Evolutionary conservation across 2,113 vertebrate species (phyloP).

Genomic region (Myrmecobius fasciatus): DNA sequence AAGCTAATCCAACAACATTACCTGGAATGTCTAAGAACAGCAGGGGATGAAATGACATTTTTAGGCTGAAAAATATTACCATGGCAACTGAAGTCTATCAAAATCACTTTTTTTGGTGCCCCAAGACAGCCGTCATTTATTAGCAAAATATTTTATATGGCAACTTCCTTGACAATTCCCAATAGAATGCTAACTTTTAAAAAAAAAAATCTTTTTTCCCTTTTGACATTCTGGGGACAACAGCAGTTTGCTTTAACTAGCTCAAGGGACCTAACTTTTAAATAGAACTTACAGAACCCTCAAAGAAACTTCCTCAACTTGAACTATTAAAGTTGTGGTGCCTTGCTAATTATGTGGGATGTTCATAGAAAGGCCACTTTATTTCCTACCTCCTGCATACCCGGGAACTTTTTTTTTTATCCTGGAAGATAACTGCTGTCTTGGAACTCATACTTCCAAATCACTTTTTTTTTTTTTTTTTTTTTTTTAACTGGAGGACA

Average conservation of each 20-base stretch:
- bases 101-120: conserved; percentile 55
- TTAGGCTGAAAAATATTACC: conserved; percentile 50
- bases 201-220: neutral
- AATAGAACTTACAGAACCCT: conserved; percentile 50
- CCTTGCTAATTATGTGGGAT: neutral
- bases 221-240: conserved; percentile 44
- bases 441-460: neutral
- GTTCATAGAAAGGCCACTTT: neutral
- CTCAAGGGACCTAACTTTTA: conserved; percentile 54
- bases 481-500: neutral
- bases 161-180: conserved; percentile 50
- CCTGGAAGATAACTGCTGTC: neutral
- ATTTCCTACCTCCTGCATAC: neutral
- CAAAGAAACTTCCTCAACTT: conserved; percentile 5
- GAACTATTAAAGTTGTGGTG: neutral
- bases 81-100: conserved; percentile 68
- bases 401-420: neutral
- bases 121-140: neutral
- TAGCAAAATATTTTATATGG: conserved; percentile 40
- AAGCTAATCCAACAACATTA: conserved; percentile 44
- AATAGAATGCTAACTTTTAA: conserved; percentile 33
- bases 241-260: conserved; percentile 57
- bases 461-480: neutral
- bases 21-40: conserved; percentile 45
- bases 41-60: conserved; percentile 10